A percentile compares a stretch with the other conserved stretches of the same genome.
Conservation (phyloP, 2,888 invertebrate genomes). For the Zhengitettix transpicula region DNA sequence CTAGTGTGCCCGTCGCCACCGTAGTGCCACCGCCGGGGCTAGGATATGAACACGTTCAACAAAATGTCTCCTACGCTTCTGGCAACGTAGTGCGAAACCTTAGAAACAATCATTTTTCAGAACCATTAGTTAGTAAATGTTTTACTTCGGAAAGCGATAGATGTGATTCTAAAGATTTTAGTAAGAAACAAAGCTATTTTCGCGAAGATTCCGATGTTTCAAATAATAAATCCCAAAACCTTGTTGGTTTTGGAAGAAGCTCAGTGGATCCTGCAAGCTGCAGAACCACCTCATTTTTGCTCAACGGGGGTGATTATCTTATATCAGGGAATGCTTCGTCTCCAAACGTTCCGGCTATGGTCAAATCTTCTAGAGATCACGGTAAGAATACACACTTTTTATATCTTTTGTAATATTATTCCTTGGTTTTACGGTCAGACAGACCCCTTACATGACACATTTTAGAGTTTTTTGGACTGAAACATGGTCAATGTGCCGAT, state of each 20-base stretch:
- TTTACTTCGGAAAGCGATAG: neutral
- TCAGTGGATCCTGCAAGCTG: neutral
- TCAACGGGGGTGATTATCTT: slow-evolving; percentile 20
- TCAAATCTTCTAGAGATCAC: slow-evolving; percentile 11
- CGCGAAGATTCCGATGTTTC: neutral
- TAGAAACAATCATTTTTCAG: neutral
- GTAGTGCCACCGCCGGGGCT: too few species aligned
- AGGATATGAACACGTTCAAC: neutral
- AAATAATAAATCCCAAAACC: neutral
- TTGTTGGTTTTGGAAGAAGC: neutral
- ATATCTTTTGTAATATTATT: too few species aligned
- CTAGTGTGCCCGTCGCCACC: slow-evolving; percentile 21
- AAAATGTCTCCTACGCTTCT: slow-evolving; percentile 1
- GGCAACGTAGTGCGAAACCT: neutral
- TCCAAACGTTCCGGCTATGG: slow-evolving; percentile 22
- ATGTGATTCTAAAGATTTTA: neutral
- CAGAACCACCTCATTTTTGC: slow-evolving; percentile 11
- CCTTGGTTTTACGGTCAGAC: too few species aligned
- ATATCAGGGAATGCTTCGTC: slow-evolving; percentile 22
- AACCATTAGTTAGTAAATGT: neutral
- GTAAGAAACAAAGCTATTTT: neutral
- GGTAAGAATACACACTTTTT: neutral
- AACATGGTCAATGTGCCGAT: too few species aligned
- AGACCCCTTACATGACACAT: too few species aligned
- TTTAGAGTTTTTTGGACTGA: too few species aligned